Base-by-base conservation (phyloP, 92 coral and sea anemone genomes). In the Micromussa lordhowensis region DNA sequence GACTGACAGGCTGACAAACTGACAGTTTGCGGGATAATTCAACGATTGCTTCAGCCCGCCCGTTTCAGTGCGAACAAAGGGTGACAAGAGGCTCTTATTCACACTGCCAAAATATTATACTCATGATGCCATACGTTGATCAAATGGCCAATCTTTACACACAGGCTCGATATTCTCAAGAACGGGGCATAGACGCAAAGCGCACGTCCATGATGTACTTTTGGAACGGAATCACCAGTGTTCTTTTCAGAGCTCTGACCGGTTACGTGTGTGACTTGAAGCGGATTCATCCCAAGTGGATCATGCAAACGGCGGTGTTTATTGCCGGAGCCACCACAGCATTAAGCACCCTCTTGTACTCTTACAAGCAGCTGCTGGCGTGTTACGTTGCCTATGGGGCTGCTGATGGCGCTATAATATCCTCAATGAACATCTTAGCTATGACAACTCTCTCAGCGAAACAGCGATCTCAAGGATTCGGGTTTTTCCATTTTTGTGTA, bases 381-480 rank as follows among this genome's bases (percentile, higher is more conserved):
- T 81, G 85, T 63, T 81, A 63, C 24, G 55, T 81, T 36, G 54
- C 26, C 4, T 81, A 81, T 2, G 85, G 73, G 1, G 58, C 38
- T 5, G 73, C 73, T 12, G 85, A 81, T 18, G 85, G 85, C 1
- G 54, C 85, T 81, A 63, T 81, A n/a, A 32, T 81, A 24, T 59
- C 85, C 40, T 81, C 85, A 36, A 38, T 81, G 75, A 81, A 81
- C 74, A 81, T 81, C n/a, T 61, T 81, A 44, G 85, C 85, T 81
- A 21, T 81, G 72, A 48, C 32, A 13, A 59, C 85, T n/a, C 85
- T 81, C 55, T 36, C 74, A 12, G 55, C 85, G 8, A n/a, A 81
- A 15, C 73, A 81, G 28, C 26, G 85, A 19, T n/a, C 85, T 59
- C 75, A 63, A 35, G 85, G 85, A 68, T 81, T 81, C 40, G 85